phyloP scores from a whole-genome alignment of 30 jellyfish, hydroid and myxozoan genomes.

The Hydra vulgaris region DNA sequence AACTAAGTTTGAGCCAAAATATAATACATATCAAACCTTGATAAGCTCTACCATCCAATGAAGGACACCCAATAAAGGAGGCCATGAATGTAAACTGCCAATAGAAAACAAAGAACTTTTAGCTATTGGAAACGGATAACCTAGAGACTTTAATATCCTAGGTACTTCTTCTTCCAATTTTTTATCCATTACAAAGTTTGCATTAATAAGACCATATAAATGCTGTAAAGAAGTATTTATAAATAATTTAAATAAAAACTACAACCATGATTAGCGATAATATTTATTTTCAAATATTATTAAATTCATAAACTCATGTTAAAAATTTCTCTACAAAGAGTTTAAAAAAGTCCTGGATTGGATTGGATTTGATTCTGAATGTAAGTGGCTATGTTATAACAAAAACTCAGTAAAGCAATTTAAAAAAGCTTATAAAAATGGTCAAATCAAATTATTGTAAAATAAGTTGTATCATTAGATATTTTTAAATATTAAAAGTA shows the following conservation, averaged over 20 bases:
- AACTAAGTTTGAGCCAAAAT: too few species aligned
- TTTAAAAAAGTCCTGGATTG: too few species aligned
- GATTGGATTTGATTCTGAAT: too few species aligned
- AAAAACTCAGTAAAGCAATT: too few species aligned
- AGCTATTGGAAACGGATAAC: conserved; percentile 77
- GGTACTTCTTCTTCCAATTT: conserved; percentile 88
- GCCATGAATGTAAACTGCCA: conserved; percentile 95
- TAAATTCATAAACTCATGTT: too few species aligned
- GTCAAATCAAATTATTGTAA: too few species aligned
- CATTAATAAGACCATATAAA: conserved; percentile 37
- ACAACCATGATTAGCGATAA: not conserved
- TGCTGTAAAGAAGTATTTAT: conserved; percentile 31
- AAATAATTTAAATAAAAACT: not conserved
- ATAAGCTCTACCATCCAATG: conserved; percentile 77
- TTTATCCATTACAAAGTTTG: conserved; percentile 43
- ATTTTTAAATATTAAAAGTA: too few species aligned
- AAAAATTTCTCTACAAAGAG: too few species aligned
- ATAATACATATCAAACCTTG: conserved; percentile 39
- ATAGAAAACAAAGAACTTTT: conserved; percentile 83
- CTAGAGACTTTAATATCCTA: conserved; percentile 43
- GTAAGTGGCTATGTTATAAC: too few species aligned
- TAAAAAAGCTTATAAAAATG: too few species aligned
- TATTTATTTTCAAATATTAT: too few species aligned
- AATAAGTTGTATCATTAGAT: too few species aligned
- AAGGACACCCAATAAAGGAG: conserved; percentile 77